phyloP scores from a whole-genome alignment of 2,113 vertebrate genomes.

The Ascaphus truei region DNA sequence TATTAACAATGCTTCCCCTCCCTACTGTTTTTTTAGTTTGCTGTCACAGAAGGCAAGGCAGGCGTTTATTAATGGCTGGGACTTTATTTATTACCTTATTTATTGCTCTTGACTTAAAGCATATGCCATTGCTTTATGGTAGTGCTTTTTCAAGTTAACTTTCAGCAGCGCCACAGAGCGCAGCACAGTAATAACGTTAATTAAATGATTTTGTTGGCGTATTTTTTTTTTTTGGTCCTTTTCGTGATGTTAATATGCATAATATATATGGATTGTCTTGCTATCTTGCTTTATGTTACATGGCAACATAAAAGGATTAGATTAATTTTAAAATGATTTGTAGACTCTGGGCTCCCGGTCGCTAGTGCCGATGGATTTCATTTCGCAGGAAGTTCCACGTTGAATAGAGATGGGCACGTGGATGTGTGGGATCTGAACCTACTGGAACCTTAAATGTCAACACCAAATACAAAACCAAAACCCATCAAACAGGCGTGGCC shows the following conservation, averaged over 20 bases:
- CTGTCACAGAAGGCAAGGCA: neutral
- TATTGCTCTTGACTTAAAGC: constrained; percentile 10
- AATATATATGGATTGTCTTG: constrained; percentile 15
- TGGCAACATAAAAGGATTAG: neutral
- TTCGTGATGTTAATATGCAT: constrained; percentile 18
- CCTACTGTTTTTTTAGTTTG: neutral
- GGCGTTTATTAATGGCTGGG: neutral
- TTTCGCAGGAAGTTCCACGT: neutral
- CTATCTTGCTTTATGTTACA: constrained; percentile 5
- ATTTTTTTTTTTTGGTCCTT: neutral
- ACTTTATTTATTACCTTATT: constrained; percentile 12
- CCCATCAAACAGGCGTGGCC: too few relatives aligned
- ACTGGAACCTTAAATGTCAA: too few relatives aligned
- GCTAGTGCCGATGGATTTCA: neutral
- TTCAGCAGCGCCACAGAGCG: neutral
- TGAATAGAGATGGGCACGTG: too few relatives aligned
- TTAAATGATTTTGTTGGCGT: constrained; percentile 12
- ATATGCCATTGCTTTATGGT: constrained; percentile 8
- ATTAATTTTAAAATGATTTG: constrained; percentile 7
- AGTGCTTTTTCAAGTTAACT: neutral
- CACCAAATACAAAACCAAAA: too few relatives aligned
- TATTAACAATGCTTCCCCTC: neutral
- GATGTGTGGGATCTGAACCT: too few relatives aligned
- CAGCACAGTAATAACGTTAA: constrained; percentile 1
- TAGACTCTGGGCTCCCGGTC: neutral